Evolutionary conservation across 2,888 invertebrate genomes (phyloP).

Genomic region (Orchestes rusci): DNA sequence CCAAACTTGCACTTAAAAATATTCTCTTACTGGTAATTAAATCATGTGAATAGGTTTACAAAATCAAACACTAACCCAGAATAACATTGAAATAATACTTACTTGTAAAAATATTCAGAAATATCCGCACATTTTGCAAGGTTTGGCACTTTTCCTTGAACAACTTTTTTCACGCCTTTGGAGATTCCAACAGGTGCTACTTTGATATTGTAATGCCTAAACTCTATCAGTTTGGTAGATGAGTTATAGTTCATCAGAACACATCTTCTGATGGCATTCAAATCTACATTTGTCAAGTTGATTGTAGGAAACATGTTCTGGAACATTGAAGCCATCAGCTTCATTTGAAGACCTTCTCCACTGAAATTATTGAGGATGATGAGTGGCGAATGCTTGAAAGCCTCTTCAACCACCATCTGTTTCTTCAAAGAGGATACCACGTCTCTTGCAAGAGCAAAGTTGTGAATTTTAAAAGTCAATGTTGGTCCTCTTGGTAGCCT

Average conservation of each 20-base stretch:
- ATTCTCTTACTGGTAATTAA: too few relatives aligned
- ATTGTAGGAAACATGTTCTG: conserved; percentile 99
- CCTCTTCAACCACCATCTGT: conserved; percentile 73
- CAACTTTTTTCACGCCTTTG: conserved; percentile 85
- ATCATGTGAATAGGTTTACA: too few relatives aligned
- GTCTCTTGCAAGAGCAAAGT: conserved; percentile 78
- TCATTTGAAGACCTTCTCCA: conserved; percentile 82
- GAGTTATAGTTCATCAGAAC: conserved; percentile 86
- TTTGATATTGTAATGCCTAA: conserved; percentile 93
- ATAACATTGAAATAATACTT: too few relatives aligned
- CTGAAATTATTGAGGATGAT: conserved; percentile 87
- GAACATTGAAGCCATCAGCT: conserved; percentile 91
- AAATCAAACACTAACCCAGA: too few relatives aligned
- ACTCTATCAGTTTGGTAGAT: conserved; percentile 76
- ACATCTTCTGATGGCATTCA: conserved; percentile 80
- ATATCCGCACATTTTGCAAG: conserved; percentile 76
- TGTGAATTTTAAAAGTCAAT: conserved; percentile 75
- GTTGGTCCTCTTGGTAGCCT: conserved; percentile 90
- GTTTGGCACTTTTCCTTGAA: conserved; percentile 87
- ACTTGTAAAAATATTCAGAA: conserved; percentile 82
- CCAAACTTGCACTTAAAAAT: too few relatives aligned
- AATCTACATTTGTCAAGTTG: conserved; percentile 84
- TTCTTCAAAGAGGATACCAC: conserved; percentile 79
- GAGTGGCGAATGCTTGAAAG: conserved; percentile 83
- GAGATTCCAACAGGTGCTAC: conserved; percentile 86